Evolutionary conservation across 2,888 invertebrate genomes (phyloP).

Genomic region (Brachyopa scutellaris): DNA sequence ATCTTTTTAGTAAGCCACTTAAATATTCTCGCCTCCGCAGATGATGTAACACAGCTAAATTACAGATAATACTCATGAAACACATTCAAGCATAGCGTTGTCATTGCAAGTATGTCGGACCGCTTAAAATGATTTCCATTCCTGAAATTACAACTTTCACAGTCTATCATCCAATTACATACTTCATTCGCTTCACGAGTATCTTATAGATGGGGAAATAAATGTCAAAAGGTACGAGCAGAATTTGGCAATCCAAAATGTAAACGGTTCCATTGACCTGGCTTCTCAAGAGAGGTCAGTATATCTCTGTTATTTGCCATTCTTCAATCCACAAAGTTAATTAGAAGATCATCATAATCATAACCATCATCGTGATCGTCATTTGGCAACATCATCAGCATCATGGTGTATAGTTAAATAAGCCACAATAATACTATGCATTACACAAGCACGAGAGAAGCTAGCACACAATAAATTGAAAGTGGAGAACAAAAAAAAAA

Average conservation of each 20-base stretch:
- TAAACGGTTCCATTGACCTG: slow-evolving; percentile 58
- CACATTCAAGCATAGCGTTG: neutral
- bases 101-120: neutral
- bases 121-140: too few relatives aligned
- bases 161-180: neutral
- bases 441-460: slow-evolving; percentile 45
- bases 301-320: slow-evolving; percentile 27
- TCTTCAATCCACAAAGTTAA: slow-evolving; percentile 51
- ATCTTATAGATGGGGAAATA: neutral
- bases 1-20: neutral
- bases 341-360: slow-evolving; percentile 60
- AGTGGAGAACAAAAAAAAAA: slow-evolving; percentile 26
- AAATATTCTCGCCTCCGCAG: slow-evolving; percentile 1
- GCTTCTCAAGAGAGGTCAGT: slow-evolving; percentile 50
- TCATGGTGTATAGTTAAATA: slow-evolving; percentile 63
- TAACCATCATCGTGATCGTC: slow-evolving; percentile 27
- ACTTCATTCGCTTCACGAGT: neutral
- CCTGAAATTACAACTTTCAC: too few relatives aligned
- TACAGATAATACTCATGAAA: neutral
- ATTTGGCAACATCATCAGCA: too few relatives aligned
- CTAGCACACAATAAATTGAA: slow-evolving; percentile 61
- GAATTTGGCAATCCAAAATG: slow-evolving; percentile 40
- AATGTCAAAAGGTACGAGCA: slow-evolving; percentile 25
- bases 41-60: slow-evolving; percentile 11
- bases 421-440: slow-evolving; percentile 37